Conservation (phyloP, 2,888 invertebrate species). For the Brachyptera risi region DNA sequence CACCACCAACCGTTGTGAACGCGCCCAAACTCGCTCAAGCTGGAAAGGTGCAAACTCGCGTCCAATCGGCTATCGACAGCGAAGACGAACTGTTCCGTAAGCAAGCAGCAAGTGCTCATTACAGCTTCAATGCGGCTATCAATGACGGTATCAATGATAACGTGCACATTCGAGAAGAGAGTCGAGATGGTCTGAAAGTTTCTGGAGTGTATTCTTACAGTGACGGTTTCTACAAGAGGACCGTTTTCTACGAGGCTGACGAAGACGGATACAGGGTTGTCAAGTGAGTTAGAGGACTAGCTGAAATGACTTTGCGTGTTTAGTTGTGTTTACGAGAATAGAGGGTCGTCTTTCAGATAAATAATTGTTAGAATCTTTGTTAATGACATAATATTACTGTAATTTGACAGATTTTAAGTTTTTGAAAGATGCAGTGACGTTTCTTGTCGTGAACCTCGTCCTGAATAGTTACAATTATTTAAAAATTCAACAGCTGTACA, state of each 20-base stretch:
- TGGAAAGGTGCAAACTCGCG: neutral
- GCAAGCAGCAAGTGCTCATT: constrained; percentile 44
- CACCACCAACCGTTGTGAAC: neutral
- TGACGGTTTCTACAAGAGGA: constrained; percentile 55
- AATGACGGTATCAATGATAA: constrained; percentile 50
- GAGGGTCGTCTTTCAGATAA: too few species aligned
- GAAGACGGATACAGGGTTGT: constrained; percentile 57
- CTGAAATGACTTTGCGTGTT: too few species aligned
- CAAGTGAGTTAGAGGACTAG: constrained; percentile 45
- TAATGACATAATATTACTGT: too few species aligned
- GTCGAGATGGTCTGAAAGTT: constrained; percentile 46
- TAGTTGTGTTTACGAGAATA: too few species aligned
- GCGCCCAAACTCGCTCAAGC: neutral
- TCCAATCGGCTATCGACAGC: neutral
- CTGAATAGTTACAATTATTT: too few species aligned
- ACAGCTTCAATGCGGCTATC: constrained; percentile 46
- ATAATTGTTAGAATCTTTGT: too few species aligned
- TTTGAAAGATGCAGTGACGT: too few species aligned
- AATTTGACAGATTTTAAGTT: too few species aligned
- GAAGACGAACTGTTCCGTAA: constrained; percentile 12
- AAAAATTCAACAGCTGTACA: too few species aligned
- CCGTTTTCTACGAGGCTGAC: constrained; percentile 56
- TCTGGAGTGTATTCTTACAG: constrained; percentile 56
- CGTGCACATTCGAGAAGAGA: constrained; percentile 45
- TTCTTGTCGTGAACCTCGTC: too few species aligned